A percentile compares a stretch with the other conserved stretches of the same genome.
Conservation (phyloP, 1,140 invertebrate genomes). For the Asobara japonica region DNA sequence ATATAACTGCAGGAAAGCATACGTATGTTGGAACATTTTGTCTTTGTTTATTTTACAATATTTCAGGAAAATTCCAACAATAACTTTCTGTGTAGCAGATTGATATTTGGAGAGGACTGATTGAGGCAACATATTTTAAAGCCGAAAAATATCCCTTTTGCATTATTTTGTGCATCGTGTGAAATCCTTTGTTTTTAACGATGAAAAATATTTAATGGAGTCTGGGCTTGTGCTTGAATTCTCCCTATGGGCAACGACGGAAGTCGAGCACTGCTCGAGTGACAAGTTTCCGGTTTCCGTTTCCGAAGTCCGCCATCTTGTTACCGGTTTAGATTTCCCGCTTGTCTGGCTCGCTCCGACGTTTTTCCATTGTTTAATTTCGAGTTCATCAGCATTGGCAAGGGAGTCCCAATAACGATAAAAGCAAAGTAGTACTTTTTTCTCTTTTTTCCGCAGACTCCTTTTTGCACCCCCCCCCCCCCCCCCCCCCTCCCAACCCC, state of each 20-base stretch:
- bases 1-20: slow-evolving; percentile 55
- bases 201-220: slow-evolving; percentile 18
- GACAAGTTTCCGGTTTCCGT: slow-evolving; percentile 67
- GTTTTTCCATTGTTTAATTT: slow-evolving; percentile 20
- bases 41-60: neutral
- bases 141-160: neutral
- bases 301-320: slow-evolving; percentile 66
- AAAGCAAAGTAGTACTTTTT: neutral
- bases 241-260: slow-evolving; percentile 50
- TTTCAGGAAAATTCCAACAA: too few relatives aligned
- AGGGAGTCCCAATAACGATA: neutral
- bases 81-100: too few relatives aligned
- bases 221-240: slow-evolving; percentile 20
- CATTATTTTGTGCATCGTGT: neutral
- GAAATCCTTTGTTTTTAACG: neutral
- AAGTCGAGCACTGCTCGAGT: slow-evolving; percentile 62
- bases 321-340: slow-evolving; percentile 65
- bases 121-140: slow-evolving; percentile 48
- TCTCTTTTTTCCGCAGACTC: neutral
- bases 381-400: neutral
- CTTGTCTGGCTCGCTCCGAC: slow-evolving; percentile 39
- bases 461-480: neutral
- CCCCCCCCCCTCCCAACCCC: neutral
- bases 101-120: too few relatives aligned
- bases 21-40: slow-evolving; percentile 46